Percentiles rank a stretch among this genome's conserved stretches.
These are phyloP conservation scores for Poeciliopsis infans DNA, from an alignment of 2,797 vertebrate genomes.

Conservation along the genomic window DNA sequence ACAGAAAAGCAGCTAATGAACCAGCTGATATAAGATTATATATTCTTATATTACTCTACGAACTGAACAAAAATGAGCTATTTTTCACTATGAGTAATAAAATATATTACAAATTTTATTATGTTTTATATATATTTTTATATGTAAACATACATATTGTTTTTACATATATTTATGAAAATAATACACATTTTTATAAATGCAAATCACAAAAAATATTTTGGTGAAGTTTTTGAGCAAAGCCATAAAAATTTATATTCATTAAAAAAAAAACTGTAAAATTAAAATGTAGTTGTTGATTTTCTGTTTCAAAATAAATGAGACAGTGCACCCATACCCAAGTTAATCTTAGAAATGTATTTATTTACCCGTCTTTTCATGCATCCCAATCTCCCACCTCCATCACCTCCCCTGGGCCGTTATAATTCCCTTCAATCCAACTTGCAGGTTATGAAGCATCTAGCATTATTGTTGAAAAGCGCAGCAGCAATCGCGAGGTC, in stretches of 20 bases:
- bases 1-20: not conserved
- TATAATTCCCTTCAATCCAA: constrained; percentile 15
- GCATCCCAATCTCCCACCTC: not conserved
- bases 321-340: not conserved
- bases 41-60: not conserved
- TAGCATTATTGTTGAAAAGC: constrained; percentile 31
- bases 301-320: not conserved
- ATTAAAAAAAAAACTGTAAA: not conserved
- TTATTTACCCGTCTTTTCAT: not conserved
- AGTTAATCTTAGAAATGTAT: not conserved
- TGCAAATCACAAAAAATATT: too few species aligned
- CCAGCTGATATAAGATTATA: not conserved
- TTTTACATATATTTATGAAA: too few species aligned
- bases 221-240: not conserved
- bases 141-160: too few species aligned
- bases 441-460: constrained; percentile 6
- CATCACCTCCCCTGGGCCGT: constrained; percentile 4
- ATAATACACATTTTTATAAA: too few species aligned
- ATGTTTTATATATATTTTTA: not conserved
- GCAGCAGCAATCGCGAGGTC: constrained; percentile 41
- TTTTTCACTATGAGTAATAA: not conserved
- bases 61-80: not conserved
- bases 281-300: not conserved
- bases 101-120: not conserved
- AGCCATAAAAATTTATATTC: not conserved